Evolutionary conservation across 2,113 vertebrate species (phyloP).

Genomic region (Cottus gobio): DNA sequence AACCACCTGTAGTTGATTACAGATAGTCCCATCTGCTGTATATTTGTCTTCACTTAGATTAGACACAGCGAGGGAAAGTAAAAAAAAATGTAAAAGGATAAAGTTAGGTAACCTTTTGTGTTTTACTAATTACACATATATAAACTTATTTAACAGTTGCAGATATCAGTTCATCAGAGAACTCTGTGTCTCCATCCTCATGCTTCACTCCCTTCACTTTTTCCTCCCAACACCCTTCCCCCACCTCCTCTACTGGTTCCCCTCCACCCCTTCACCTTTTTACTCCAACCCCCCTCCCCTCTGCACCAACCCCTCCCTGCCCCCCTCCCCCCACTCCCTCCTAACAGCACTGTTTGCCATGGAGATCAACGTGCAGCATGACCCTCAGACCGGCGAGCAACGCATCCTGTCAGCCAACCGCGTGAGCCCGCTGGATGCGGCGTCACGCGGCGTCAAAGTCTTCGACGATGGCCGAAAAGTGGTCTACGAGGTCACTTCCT

Average conservation of each 20-base stretch:
- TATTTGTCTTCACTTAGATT: background rate
- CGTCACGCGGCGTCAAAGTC: constrained; percentile 93
- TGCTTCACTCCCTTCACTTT: constrained; percentile 60
- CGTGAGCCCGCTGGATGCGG: constrained; percentile 88
- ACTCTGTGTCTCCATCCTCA: constrained; percentile 59
- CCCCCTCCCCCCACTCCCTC: constrained; percentile 70
- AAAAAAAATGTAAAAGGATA: too few species aligned
- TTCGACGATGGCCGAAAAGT: constrained; percentile 96
- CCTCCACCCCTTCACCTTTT: constrained; percentile 33
- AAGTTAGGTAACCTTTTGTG: background rate
- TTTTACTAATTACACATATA: constrained; percentile 33
- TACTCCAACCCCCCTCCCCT: constrained; percentile 24
- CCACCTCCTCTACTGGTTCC: constrained; percentile 31
- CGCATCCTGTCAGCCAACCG: constrained; percentile 93
- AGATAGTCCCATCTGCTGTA: background rate
- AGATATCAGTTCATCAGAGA: constrained; percentile 28
- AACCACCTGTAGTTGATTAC: background rate
- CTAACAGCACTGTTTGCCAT: constrained; percentile 96
- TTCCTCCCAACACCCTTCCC: constrained; percentile 37
- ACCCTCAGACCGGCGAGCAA: constrained; percentile 94
- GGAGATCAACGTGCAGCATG: constrained; percentile 99
- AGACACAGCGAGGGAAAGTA: background rate
- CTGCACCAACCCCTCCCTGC: background rate
- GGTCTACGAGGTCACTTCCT: constrained; percentile 92
- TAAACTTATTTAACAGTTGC: background rate